Evolutionary conservation across 2,888 invertebrate species (phyloP), one percentile per base, ranked within the genome.

Genomic region (Crematogaster levior): DNA sequence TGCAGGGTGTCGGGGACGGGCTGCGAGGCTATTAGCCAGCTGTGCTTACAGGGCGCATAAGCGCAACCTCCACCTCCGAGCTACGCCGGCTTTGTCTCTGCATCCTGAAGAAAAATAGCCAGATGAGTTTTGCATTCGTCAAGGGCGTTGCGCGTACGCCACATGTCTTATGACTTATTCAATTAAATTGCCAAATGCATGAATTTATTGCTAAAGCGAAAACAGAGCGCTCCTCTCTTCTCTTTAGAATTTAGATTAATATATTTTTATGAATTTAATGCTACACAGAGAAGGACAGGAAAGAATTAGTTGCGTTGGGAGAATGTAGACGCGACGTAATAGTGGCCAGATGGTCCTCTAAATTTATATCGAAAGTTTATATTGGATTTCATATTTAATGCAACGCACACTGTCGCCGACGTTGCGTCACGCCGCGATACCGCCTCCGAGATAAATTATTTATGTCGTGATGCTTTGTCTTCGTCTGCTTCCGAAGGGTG

Each of bases 301-400:
- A 46, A 53, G 27, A 9, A 27, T 77, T 37, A 21, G 24, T 24
- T 72, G 60, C 72, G 80, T 63, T 74, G 48, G 10, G 27, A 9
- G 12, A 40, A 56, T 10, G 56, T 60, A 4, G 63, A 27, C 12
- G 34, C 79, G 21, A 51, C 12, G 53, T 30, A 56, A 60, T 27
- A 74, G 63, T 30, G 63, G 66, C 15, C 48, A 66, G 65, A 66
- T 63, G 51, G 48, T 48, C 84, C 85, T 73, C 83, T 85, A 81
- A 86, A 87, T 56, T 77, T 68, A 68, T 43, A 30, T 56, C 43
- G 91, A 92, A 92, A 92, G 88, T 92, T 92, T 92, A 91, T 92
- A 93, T 93, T 93, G 92, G 92, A 92, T 93, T 93, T 93, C 92
- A 93, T 93, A 92, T 93, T 93, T 93, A 92, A 93, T 93, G 92